Percentiles rank a stretch among this genome's conserved stretches.
Conservation (phyloP, 2,888 invertebrate genomes). For the Halictus quadricinctus region DNA sequence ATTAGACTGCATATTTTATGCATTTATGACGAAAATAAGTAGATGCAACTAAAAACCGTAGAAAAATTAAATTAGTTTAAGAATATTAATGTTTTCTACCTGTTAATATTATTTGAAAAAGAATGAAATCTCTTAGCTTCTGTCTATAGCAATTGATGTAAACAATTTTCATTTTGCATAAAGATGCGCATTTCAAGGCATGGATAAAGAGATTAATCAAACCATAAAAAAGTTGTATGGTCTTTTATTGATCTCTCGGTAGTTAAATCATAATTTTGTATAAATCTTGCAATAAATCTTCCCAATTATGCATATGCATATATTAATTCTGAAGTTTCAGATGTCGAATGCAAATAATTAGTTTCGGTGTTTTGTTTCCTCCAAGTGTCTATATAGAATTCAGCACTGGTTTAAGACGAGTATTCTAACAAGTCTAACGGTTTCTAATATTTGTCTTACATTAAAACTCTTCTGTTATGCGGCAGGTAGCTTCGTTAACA, state of each 20-base stretch:
- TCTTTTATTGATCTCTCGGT: background rate
- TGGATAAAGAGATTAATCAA: background rate
- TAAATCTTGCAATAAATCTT: no score
- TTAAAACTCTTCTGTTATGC: background rate
- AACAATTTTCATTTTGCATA: background rate
- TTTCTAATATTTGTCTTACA: background rate
- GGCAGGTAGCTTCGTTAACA: background rate
- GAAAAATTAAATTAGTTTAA: background rate
- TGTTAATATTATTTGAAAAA: background rate
- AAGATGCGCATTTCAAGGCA: background rate
- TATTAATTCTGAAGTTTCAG: background rate
- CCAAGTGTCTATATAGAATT: background rate
- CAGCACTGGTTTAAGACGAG: background rate
- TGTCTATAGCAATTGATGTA: background rate
- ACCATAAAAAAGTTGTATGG: background rate
- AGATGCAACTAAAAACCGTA: background rate
- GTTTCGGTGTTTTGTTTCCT: background rate
- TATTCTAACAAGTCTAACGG: slow-evolving; percentile 2
- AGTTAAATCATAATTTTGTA: background rate
- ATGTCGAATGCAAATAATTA: background rate
- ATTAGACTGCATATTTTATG: background rate
- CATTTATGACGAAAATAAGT: background rate
- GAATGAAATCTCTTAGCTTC: background rate
- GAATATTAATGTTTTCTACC: no score
- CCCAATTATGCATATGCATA: background rate